Base-by-base conservation (phyloP, 1,140 invertebrate genomes). In the Drosophila nebulosa region DNA sequence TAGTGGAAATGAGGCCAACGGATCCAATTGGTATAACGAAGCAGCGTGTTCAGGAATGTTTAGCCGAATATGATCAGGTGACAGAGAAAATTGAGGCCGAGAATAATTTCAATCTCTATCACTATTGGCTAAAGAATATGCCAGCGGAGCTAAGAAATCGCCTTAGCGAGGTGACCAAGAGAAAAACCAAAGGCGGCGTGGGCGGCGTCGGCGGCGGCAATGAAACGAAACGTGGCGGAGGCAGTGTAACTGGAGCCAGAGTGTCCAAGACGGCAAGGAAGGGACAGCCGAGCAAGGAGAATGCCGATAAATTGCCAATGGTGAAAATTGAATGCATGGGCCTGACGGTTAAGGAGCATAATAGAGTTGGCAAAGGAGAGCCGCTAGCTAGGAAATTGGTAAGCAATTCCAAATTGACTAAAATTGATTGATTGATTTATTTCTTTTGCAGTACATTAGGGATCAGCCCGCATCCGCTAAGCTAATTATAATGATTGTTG, bases 401-500 rank as follows among this genome's bases (percentile, higher is more conserved):
- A 56, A 77, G 64, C 7, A 12, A 3, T 1, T 32, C 14, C 22
- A 18, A 12, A 9, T 2, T 18, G 2, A 5, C 0, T 3, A 1
- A 52, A 10, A 24, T 9, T 1, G 21, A 2, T 51, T n/a, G 0
- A 14, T 39, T 39, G 22, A 9, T 35, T 27, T 36, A 26, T 22
- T n/a, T 10, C 0, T 4, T 2, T 42, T n/a, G 10, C 22, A 88
- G 83, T 88, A 71, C 14, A 89, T 88, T 4, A 69, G 65, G 16
- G 83, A 88, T 51, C 56, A 79, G 18, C 83, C 83, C 0, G 0
- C 7, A 2, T 57, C 32, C 7, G 30, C 69, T 0, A 64, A 69
- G 4, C 64, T 88, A 0, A 14, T 88, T 4, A 77, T 88, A 22
- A 27, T 89, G 9, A 69, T 88, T 12, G 14, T 89, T 9, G 84